Base-by-base conservation (phyloP, 1,140 invertebrate species). In the Drosophila watanabei region DNA sequence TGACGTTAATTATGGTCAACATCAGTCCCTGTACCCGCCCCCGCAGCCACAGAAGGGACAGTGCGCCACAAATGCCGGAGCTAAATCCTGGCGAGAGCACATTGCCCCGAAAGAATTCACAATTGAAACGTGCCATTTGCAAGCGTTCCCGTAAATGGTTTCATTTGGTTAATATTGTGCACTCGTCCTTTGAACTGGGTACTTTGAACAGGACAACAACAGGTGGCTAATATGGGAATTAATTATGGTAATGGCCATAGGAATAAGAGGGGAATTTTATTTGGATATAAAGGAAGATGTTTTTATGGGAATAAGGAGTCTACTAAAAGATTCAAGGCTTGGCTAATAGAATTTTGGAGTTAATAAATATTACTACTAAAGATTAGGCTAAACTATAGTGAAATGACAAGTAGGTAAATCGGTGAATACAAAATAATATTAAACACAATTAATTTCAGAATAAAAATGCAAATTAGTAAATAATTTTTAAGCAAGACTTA, bases 1-100 rank as follows among this genome's bases (percentile, higher is more conserved):
- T 89, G 85, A 87, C 85, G 85, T 84, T 88, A 89, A 88, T 88
- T 88, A 79, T 79, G 73, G 69, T 49, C 73, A 84, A 70, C 56
- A 59, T 69, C 61, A 78, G 43, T 11, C 14, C 63, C 28, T 3
- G 1, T 24, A n/a, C n/a, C 54, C 64, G 14, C 37, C 32, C 54
- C 16, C n/a, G 11, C 65, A 32, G 5, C 8, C 32, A n/a, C 14
- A 10, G 28, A 11, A 20, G 43, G 65, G 46, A 60, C 43, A 35
- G 18, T n/a, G n/a, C 49, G 45, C 66, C 79, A 66, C 62, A 49
- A 64, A 71, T 60, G 61, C 41, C 63, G 59, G 54, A 64, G 39
- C 32, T 51, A 52, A 28, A 59, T 61, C 37, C 68, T 57, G 45
- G 13, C 56, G 43, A 57, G 39, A 57, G 80, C 43, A 54, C 70